Evolutionary conservation across 1,140 invertebrate species (phyloP), one percentile per base, ranked within the genome.

Genomic region (Pinna nobilis): DNA sequence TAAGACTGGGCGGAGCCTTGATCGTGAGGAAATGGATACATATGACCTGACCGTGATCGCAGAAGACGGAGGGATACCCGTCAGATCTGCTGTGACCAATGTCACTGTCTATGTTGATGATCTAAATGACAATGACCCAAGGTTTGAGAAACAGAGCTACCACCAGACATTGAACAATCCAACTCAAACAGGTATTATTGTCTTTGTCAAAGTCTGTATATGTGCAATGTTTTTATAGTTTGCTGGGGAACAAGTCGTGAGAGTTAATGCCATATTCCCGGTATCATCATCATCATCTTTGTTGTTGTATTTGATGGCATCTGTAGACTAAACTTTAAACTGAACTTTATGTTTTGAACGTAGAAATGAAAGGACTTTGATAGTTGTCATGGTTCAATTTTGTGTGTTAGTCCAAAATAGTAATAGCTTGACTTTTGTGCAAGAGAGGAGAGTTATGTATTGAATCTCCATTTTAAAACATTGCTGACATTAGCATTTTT

Each of bases 81-180:
- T 84, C 20, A 76, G 70, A 35, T 78, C 79, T 18, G 72, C 78
- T 1, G 73, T 73, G 3, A 70, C 82, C 15, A 74, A 74, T 25
- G 79, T 87, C 23, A 81, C 77, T 18, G 78, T 88, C 3, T 74
- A 79, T 78, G 81, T 89, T 4, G 80, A 83, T 94, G 97, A 99
- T 87, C 90, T 97, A 28, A 98, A 98, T 88, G 97, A 98, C 90
- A 98, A 98, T 87, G 92, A 94, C 0, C 97, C 97, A 0, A 89
- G 96, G 41, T 98, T 98, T 78, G 80, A 80, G 15, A 76, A 76
- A 28, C 78, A 70, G 9, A 78, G 63, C 13, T 87, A 87, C 70
- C 68, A 76, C 1, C 59, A 68, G 53, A 74, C 69, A n/a, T 70
- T 86, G 28, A 67, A 77, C 20, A 79, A 85, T 76, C 79, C 82